phyloP scores from a whole-genome alignment of 2,888 invertebrate species.

The Melanostoma scalare region DNA sequence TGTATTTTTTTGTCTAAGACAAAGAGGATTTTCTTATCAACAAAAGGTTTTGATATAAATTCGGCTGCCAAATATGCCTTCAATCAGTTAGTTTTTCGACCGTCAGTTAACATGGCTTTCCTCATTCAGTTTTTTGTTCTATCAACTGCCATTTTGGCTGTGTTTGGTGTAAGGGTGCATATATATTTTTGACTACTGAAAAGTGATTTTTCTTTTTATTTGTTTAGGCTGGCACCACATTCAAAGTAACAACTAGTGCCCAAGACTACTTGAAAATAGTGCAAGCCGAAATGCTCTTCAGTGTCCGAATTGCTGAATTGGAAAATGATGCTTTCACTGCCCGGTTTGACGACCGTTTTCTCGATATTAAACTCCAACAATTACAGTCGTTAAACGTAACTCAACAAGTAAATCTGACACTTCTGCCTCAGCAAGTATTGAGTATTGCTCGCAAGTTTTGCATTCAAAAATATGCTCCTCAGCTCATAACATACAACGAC shows the following conservation, averaged over 20 bases:
- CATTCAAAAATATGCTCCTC: constrained; percentile 45
- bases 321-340: constrained; percentile 26
- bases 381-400: constrained; percentile 21
- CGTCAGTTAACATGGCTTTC: too few species aligned
- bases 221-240: background rate
- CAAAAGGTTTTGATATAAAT: too few species aligned
- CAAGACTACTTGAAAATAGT: constrained; percentile 25
- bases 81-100: too few species aligned
- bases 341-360: constrained; percentile 33
- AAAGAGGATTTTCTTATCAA: too few species aligned
- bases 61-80: too few species aligned
- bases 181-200: too few species aligned
- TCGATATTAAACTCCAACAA: constrained; percentile 31
- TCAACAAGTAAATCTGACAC: constrained; percentile 35
- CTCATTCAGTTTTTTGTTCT: too few species aligned
- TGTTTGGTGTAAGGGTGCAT: too few species aligned
- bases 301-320: constrained; percentile 21
- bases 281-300: constrained; percentile 25
- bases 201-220: too few species aligned
- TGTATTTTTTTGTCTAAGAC: too few species aligned
- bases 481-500: constrained; percentile 1
- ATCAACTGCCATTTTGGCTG: too few species aligned
- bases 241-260: constrained; percentile 1
- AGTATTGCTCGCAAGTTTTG: constrained; percentile 25
- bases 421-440: constrained; percentile 32